phyloP scores from a whole-genome alignment of 2,797 vertebrate genomes.

The Mastacembelus armatus region DNA sequence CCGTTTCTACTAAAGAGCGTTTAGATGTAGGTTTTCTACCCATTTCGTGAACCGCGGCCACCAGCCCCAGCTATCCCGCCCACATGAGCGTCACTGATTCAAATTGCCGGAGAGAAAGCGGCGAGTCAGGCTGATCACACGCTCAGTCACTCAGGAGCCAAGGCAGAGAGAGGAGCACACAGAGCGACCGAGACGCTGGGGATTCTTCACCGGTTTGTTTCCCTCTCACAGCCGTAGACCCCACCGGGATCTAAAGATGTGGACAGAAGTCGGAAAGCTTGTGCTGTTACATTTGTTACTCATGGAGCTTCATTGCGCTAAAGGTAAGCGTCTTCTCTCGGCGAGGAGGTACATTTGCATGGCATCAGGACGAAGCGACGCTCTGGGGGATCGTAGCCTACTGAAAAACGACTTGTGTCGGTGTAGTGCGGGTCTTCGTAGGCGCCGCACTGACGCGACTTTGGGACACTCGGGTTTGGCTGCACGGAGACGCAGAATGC shows the following conservation, averaged over 20 bases:
- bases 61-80: conserved; percentile 69
- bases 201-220: conserved; percentile 47
- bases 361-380: neutral
- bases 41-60: conserved; percentile 38
- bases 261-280: conserved; percentile 81
- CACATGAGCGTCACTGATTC: conserved; percentile 81
- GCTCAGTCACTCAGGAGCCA: conserved; percentile 43
- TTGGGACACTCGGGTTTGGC: no score
- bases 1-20: conserved; percentile 4
- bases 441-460: neutral
- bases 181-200: conserved; percentile 34
- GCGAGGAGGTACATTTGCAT: conserved; percentile 13
- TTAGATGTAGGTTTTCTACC: neutral
- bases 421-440: neutral
- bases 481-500: neutral
- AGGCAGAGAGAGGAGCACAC: conserved; percentile 32
- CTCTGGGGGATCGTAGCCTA: neutral
- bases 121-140: conserved; percentile 39
- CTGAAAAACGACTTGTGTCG: neutral
- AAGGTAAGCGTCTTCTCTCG: conserved; percentile 75
- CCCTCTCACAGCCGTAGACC: conserved; percentile 48
- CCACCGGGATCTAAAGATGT: conserved; percentile 80
- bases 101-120: conserved; percentile 61
- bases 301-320: conserved; percentile 73
- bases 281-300: conserved; percentile 83